Evolutionary conservation across 30 jellyfish, hydroid and myxozoan genomes (phyloP), one percentile per base, ranked within the genome.

Genomic region (Pseudorhiza aurosa): DNA sequence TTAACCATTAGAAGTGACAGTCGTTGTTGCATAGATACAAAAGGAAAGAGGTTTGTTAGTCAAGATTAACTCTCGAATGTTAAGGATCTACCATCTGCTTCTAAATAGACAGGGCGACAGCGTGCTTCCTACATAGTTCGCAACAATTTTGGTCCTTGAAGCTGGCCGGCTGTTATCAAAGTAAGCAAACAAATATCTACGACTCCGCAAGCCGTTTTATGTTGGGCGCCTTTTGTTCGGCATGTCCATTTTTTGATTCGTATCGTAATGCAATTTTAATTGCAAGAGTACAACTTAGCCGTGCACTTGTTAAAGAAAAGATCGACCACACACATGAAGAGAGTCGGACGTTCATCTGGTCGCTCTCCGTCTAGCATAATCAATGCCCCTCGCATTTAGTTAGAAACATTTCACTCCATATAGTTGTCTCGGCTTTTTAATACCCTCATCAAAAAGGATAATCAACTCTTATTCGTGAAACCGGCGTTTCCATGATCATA

Each of bases 141-240:
- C 22, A 53, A 53, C 39, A 12, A 3, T 18, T 53, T 53, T 53
- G 39, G 22, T 47, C 22, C 67, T 53, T 3, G 55, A 31, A 22
- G 65, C 53, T 31, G 83, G 69, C 39, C 12, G 28, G 44, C 19
- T 8, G n/a, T 40, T 53, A n/a, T 53, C 83, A 50, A 69, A 44
- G 36, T 49, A 6, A n/a, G 83, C 46, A 69, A 69, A 69, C 83
- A 69, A 33, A 19, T 31, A 28, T 46, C 68, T 44, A 42, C 83
- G 28, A 11, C 8, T 46, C 76, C 65, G 65, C 83, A 69, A 45
- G 51, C 53, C 83, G 45, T 69, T 53, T 69, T 32, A 69, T 69
- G 70, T 69, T 21, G 55, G 68, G 83, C 83, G 83, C 49, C 57
- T 28, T 42, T 69, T 69, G 83, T 69, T 47, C 83, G 83, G 83